These are phyloP conservation scores for Crambe crambe DNA, from an alignment of 37 sponge, comb jelly and placozoan genomes.

Conservation along the genomic window DNA sequence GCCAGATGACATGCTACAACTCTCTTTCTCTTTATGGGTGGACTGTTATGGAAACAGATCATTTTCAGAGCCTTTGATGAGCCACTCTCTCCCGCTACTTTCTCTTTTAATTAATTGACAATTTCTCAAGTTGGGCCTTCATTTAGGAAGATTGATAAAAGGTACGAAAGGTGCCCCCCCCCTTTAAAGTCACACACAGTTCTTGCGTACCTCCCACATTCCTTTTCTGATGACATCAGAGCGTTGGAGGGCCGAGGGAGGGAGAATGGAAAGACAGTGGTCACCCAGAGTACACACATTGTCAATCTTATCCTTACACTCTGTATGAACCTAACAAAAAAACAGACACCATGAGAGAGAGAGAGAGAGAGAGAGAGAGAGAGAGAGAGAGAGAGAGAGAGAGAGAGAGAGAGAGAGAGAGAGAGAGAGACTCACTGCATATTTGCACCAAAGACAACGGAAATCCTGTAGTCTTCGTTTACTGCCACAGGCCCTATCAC, in stretches of 20 bases:
- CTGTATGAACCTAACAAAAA: conserved; percentile 79
- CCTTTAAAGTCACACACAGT: too few relatives aligned
- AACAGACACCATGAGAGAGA: not conserved
- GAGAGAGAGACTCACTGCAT: conserved; percentile 54
- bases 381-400: conserved; percentile 8
- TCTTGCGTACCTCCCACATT: conserved; percentile 87
- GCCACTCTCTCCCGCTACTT: too few relatives aligned
- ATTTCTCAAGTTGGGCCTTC: too few relatives aligned
- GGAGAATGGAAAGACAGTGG: conserved; percentile 65
- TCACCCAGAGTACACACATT: conserved; percentile 72
- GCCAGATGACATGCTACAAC: too few relatives aligned
- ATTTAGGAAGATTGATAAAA: too few relatives aligned
- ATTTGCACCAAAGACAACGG: conserved; percentile 95
- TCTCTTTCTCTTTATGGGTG: too few relatives aligned
- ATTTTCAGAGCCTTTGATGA: too few relatives aligned
- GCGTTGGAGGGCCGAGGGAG: conserved; percentile 72
- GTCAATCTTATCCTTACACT: conserved; percentile 50
- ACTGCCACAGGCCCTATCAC: conserved; percentile 82
- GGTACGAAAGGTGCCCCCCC: too few relatives aligned
- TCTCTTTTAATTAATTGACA: too few relatives aligned
- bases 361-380: conserved; percentile 7
- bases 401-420: not conserved
- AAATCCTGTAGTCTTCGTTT: conserved; percentile 72
- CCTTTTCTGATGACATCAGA: conserved; percentile 68
- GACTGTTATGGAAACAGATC: too few relatives aligned